A percentile compares a stretch with the other conserved stretches of the same genome.
Evolutionary conservation across 2,797 vertebrate species (phyloP).

Genomic region (Hippocampus kuda): DNA sequence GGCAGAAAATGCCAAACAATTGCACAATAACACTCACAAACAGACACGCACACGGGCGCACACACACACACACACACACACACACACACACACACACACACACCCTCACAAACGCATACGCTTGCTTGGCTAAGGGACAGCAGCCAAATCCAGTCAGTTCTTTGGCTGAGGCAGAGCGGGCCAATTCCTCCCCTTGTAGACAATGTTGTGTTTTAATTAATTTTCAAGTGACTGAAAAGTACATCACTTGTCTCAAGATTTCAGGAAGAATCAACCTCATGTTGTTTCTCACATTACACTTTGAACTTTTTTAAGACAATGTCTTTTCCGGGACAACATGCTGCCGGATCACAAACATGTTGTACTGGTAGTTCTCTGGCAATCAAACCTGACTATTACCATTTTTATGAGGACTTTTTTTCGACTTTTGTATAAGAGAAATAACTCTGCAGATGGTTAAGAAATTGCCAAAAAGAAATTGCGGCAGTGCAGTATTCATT

Average conservation of each 20-base stretch:
- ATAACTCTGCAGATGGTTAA: too few relatives aligned
- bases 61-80: conserved; percentile 20
- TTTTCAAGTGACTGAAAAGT: conserved; percentile 18
- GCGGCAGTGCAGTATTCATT: too few relatives aligned
- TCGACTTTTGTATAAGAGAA: too few relatives aligned
- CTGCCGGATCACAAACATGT: too few relatives aligned
- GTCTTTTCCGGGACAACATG: not conserved
- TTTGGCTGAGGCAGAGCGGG: conserved; percentile 36
- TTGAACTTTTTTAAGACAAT: not conserved
- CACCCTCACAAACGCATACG: conserved; percentile 25
- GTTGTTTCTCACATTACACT: conserved; percentile 17
- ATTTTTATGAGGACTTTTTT: not conserved
- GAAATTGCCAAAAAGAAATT: too few relatives aligned
- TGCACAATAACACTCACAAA: conserved; percentile 27
- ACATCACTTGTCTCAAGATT: conserved; percentile 20
- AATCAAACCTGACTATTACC: not conserved
- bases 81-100: conserved; percentile 20
- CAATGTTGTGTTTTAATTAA: conserved; percentile 51
- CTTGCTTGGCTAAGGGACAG: conserved; percentile 31
- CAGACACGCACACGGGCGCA: conserved; percentile 19
- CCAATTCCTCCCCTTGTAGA: conserved; percentile 25
- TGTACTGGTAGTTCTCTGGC: not conserved
- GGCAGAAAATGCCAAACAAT: conserved; percentile 49
- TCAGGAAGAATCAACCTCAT: conserved; percentile 10
- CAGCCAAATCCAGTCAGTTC: conserved; percentile 40